Conservation (phyloP, 2,113 vertebrate genomes). For the Lethenteron camtschaticum region DNA sequence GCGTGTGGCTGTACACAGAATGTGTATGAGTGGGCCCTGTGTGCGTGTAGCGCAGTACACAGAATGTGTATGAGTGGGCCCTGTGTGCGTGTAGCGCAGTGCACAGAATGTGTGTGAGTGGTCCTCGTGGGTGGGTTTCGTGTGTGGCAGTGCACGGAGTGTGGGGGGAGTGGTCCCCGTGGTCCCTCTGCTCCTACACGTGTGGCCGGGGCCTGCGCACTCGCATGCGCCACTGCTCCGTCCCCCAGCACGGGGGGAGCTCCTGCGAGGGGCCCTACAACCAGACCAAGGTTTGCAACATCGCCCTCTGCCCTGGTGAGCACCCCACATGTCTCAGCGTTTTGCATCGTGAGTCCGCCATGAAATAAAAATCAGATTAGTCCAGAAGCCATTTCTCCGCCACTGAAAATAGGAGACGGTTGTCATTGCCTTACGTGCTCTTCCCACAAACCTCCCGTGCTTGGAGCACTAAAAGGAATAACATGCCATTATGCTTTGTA, state of each 20-base stretch:
- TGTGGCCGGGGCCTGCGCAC: slow-evolving; percentile 74
- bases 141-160: slow-evolving; percentile 60
- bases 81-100: background rate
- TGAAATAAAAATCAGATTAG: too few relatives aligned
- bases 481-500: too few relatives aligned
- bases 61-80: too few relatives aligned
- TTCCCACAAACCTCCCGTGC: too few relatives aligned
- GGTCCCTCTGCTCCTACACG: slow-evolving; percentile 85
- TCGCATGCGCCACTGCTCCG: slow-evolving; percentile 52
- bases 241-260: slow-evolving; percentile 30
- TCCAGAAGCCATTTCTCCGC: too few relatives aligned
- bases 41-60: too few relatives aligned
- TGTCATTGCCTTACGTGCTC: too few relatives aligned
- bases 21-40: too few relatives aligned
- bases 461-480: too few relatives aligned
- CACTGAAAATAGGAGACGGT: too few relatives aligned
- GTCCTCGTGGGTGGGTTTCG: background rate
- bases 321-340: slow-evolving; percentile 16
- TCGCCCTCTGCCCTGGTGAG: slow-evolving; percentile 72
- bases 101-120: background rate
- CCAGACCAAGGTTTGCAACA: slow-evolving; percentile 80
- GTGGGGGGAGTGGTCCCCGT: slow-evolving; percentile 75
- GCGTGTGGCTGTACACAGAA: too few relatives aligned
- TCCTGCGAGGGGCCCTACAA: slow-evolving; percentile 46
- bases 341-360: too few relatives aligned